phyloP scores from a whole-genome alignment of 2,113 vertebrate genomes.

The Leucopternis melanops region DNA sequence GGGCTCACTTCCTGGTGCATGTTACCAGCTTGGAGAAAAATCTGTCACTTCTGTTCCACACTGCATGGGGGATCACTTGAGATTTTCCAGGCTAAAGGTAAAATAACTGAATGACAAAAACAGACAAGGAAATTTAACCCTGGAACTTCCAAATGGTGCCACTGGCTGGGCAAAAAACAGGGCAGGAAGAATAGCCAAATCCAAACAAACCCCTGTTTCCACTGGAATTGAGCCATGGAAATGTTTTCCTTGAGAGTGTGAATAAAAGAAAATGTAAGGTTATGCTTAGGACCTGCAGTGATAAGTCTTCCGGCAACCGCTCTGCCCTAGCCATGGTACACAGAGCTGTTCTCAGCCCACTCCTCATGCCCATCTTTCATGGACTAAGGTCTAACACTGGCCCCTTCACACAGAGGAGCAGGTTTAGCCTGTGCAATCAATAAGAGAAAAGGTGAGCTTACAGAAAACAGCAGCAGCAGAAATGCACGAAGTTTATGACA shows the following conservation, averaged over 20 bases:
- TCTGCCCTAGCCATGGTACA: neutral
- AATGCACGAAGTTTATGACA: neutral
- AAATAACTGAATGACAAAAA: neutral
- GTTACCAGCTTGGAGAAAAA: constrained; percentile 23
- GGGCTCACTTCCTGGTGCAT: neutral
- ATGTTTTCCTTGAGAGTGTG: neutral
- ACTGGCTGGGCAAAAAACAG: neutral
- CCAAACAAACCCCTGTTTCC: neutral
- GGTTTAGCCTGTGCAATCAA: neutral
- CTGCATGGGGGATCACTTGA: neutral
- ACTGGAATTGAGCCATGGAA: neutral
- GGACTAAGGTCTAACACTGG: rapidly evolving
- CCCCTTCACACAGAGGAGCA: rapidly evolving
- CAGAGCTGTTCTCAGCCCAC: neutral
- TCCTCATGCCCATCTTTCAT: neutral
- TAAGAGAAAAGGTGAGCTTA: neutral
- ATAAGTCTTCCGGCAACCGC: neutral
- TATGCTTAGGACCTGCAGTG: neutral
- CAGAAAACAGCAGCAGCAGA: neutral
- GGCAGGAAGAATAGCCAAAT: neutral
- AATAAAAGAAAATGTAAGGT: neutral
- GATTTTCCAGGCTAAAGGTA: neutral
- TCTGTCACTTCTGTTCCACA: neutral
- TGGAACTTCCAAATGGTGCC: neutral
- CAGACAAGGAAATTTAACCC: neutral